These are phyloP conservation scores for Reticulitermes lucifugus DNA, from an alignment of 2,888 invertebrate species.

Conservation along the genomic window DNA sequence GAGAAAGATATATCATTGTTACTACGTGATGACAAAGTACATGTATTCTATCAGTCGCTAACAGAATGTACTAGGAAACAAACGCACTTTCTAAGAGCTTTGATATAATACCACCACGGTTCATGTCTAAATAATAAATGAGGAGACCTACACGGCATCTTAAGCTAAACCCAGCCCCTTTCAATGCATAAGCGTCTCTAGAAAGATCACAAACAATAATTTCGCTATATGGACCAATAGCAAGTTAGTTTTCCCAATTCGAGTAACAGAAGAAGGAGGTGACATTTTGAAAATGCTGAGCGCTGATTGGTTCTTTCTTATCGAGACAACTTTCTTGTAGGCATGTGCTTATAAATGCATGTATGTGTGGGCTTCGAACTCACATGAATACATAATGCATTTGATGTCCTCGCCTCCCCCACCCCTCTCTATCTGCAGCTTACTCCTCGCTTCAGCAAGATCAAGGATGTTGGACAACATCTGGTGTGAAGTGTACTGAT, in stretches of 20 bases:
- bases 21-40: neutral
- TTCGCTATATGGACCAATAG: slow-evolving; percentile 32
- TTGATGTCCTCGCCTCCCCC: neutral
- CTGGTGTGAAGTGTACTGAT: slow-evolving; percentile 24
- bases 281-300: slow-evolving; percentile 21
- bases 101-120: neutral
- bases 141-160: neutral
- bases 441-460: neutral
- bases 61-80: neutral
- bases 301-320: slow-evolving; percentile 31
- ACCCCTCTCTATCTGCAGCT: neutral
- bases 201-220: slow-evolving; percentile 15
- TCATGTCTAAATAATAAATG: neutral
- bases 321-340: slow-evolving; percentile 35
- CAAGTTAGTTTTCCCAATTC: slow-evolving; percentile 17
- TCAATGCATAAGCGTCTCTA: neutral
- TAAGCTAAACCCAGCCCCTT: neutral
- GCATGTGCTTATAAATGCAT: slow-evolving; percentile 41
- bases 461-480: slow-evolving; percentile 8
- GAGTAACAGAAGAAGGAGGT: slow-evolving; percentile 29
- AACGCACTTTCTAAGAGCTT: neutral
- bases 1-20: neutral
- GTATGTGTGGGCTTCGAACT: slow-evolving; percentile 31
- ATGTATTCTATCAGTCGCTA: neutral
- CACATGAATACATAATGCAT: slow-evolving; percentile 33